Conservation (phyloP, 2,797 vertebrate species). For the Ctenopoma multispine region DNA sequence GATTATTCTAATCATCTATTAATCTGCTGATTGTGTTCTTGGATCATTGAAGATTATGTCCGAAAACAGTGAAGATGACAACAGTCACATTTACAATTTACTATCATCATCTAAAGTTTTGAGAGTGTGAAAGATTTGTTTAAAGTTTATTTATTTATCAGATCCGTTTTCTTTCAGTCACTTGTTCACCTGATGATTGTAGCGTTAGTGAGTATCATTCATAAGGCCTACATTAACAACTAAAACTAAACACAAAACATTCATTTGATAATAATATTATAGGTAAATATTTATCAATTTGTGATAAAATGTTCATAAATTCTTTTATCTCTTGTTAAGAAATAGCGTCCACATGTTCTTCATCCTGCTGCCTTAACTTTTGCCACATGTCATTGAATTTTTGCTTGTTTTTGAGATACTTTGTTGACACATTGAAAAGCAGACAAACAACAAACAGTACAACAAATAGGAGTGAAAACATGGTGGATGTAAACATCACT, state of each 20-base stretch:
- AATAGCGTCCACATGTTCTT: too few relatives aligned
- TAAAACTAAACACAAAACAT: neutral
- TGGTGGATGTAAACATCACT: neutral
- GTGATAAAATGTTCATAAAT: too few relatives aligned
- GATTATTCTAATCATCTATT: neutral
- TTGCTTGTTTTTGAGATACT: neutral
- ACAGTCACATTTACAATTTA: too few relatives aligned
- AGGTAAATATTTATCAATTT: neutral
- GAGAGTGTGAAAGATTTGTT: too few relatives aligned
- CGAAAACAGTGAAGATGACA: neutral
- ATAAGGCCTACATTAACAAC: neutral
- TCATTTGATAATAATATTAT: neutral
- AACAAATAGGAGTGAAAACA: neutral
- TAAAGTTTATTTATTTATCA: too few relatives aligned
- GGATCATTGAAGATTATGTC: too few relatives aligned
- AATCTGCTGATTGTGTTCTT: too few relatives aligned
- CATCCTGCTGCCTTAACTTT: neutral
- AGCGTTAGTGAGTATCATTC: neutral
- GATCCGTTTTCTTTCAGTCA: neutral
- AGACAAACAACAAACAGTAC: neutral
- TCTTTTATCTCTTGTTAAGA: too few relatives aligned
- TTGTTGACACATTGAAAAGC: too few relatives aligned
- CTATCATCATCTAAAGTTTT: too few relatives aligned
- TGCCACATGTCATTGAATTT: neutral
- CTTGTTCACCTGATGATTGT: neutral